Percentiles rank a stretch among this genome's conserved stretches.
These are phyloP conservation scores for Calidris pygmaea DNA, from an alignment of 2,113 vertebrate genomes.

Conservation along the genomic window DNA sequence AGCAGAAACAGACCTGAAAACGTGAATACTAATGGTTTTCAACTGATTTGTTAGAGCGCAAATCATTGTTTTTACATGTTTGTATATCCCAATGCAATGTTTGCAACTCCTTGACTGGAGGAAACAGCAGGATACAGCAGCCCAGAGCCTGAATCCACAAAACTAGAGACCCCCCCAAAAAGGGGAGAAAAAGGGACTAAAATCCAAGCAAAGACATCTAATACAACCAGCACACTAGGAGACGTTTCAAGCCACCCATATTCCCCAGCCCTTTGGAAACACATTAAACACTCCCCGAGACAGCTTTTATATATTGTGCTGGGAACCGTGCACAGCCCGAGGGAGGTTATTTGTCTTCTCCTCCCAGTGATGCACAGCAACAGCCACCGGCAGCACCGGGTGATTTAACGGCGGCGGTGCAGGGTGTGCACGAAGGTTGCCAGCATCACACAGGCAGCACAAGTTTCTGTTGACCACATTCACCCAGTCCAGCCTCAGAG, in stretches of 20 bases:
- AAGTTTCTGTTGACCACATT: neutral
- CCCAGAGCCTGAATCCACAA: neutral
- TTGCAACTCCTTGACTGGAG: neutral
- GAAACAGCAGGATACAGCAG: neutral
- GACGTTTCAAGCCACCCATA: neutral
- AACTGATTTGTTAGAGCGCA: neutral
- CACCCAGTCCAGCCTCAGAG: neutral
- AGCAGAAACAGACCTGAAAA: neutral
- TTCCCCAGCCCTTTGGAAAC: neutral
- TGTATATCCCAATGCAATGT: neutral
- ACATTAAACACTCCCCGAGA: neutral
- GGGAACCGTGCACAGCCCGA: rapidly evolving
- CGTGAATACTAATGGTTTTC: rapidly evolving
- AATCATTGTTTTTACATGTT: neutral
- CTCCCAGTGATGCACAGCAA: neutral
- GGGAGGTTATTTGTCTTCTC: conserved; percentile 10
- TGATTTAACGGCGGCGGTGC: rapidly evolving
- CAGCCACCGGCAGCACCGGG: rapidly evolving
- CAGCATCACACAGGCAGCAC: neutral
- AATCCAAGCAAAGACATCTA: neutral
- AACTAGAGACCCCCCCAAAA: neutral
- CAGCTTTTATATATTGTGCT: neutral
- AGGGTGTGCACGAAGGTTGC: rapidly evolving
- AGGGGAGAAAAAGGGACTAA: neutral
- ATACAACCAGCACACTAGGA: neutral